Base-by-base conservation (phyloP, 2,797 vertebrate genomes). In the Malacoraja senta region DNA sequence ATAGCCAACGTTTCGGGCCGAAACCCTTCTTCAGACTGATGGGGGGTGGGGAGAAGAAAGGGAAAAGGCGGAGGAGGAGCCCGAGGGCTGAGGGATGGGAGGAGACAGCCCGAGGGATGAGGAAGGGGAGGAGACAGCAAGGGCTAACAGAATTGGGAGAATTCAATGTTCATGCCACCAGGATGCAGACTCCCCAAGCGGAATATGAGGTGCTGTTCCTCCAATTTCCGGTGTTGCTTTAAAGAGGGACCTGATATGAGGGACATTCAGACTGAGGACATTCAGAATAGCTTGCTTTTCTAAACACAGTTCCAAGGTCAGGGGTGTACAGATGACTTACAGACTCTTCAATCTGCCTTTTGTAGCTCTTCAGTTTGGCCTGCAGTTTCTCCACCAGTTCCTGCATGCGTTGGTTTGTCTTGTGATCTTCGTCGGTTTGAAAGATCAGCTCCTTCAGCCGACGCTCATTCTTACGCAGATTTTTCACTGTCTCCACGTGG, bases 331-430 rank as follows among this genome's bases (percentile, higher is more conserved):
- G 44, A 65, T 78, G 78, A 95, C 93, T 10, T 94, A 95, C 96
- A 38, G 94, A 94, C 0, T 97, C 95, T 13, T 97, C 95, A 0
- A 94, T 96, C 95, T 97, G 96, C 7, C 95, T 95, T 94, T 96
- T 97, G 94, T 97, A 96, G 12, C 93, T 95, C 95, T 96, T 96
- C 93, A 96, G 94, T 93, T 97, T 97, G 95, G 94, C 96, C 95
- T 97, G 96, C 74, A 96, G 95, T 94, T 96, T 96, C 94, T 97
- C 96, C 83, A 96, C 95, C 93, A 96, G 95, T 94, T 97, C 96
- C 94, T 97, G 96, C 95, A 95, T 96, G 78, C 93, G 93, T 93
- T 96, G 94, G 72, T 96, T 97, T 94, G 95, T 96, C 96, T 97
- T 96, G 93, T 96, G 96, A 94, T 96, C 96, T 79, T 97, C 95